Base-by-base conservation (phyloP, 2,888 invertebrate species). In the Cephus pygmeus region DNA sequence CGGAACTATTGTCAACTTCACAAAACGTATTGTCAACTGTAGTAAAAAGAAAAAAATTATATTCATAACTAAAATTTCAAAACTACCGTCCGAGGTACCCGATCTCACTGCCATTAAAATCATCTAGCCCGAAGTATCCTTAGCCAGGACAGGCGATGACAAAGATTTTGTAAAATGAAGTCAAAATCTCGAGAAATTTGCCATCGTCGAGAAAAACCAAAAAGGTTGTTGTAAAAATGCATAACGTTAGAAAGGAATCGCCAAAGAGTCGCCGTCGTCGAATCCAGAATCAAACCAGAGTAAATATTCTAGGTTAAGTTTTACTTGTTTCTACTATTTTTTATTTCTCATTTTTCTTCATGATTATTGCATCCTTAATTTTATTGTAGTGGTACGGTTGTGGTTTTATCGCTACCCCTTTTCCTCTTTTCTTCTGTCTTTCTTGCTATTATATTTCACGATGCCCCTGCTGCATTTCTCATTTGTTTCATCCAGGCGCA, bases 291-390 rank as follows among this genome's bases (percentile, higher is more conserved):
- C 84, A 76, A 83, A 74, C 40, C 76, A 84, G 79, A 88, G 86
- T 88, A 87, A 87, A 85, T 88, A 88, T 86, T 80, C 34, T 82
- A 85, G 81, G 76, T 81, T 83, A 83, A 83, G 75, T 36, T 34
- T 36, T 34, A 40, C 23, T 40, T 40, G 40, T 73, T 40, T 68
- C 12, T 75, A 12, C 73, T 33, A n/a, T 68, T 69, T 76, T 35
- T 71, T n/a, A 33, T 33, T 77, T 77, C 56, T 31, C 23, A 11
- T 23, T 34, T 75, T 34, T 79, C 12, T 78, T 77, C 35, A 9
- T 0, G 40, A 15, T 30, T 15, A 34, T 69, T 76, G 34, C 69
- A 31, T 34, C 34, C 35, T 34, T 33, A 34, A 73, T n/a, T 34
- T 33, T 6, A 34, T 11, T n/a, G n/a, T 34, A 31, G 75, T 69